phyloP scores from a whole-genome alignment of 2,113 vertebrate species.

The Entomyzon cyanotis region DNA sequence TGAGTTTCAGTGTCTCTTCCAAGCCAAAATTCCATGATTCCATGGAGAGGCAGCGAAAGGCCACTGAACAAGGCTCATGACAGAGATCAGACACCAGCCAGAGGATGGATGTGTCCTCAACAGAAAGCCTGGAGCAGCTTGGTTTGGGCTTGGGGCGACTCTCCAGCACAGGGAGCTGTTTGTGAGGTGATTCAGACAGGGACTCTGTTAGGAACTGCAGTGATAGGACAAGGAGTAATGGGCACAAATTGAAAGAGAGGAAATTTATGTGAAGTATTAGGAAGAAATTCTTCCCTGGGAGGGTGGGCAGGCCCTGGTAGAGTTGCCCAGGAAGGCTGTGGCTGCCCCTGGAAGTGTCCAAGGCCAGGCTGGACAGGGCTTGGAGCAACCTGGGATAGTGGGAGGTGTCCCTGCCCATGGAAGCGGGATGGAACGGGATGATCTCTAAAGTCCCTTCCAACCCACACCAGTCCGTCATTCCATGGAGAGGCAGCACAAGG shows the following conservation, averaged over 20 bases:
- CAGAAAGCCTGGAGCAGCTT: background rate
- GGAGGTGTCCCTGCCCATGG: background rate
- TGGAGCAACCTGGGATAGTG: background rate
- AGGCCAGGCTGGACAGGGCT: accelerated
- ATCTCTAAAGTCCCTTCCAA: background rate
- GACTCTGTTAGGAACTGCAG: background rate
- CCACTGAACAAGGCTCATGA: accelerated
- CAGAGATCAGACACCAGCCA: background rate
- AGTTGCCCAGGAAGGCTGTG: accelerated
- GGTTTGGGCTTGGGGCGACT: background rate
- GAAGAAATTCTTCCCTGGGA: no score
- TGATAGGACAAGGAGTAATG: background rate
- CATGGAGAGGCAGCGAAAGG: no score
- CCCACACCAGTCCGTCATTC: background rate
- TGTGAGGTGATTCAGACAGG: background rate
- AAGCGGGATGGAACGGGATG: background rate
- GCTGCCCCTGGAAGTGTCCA: background rate
- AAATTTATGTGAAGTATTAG: background rate
- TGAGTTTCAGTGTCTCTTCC: background rate
- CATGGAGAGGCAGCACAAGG: background rate
- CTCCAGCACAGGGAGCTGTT: background rate
- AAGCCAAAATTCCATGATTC: background rate
- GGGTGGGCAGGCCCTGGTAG: accelerated
- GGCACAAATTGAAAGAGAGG: background rate
- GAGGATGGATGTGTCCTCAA: background rate